Conservation (phyloP, 2,797 vertebrate species). For the Antennarius maculatus region DNA sequence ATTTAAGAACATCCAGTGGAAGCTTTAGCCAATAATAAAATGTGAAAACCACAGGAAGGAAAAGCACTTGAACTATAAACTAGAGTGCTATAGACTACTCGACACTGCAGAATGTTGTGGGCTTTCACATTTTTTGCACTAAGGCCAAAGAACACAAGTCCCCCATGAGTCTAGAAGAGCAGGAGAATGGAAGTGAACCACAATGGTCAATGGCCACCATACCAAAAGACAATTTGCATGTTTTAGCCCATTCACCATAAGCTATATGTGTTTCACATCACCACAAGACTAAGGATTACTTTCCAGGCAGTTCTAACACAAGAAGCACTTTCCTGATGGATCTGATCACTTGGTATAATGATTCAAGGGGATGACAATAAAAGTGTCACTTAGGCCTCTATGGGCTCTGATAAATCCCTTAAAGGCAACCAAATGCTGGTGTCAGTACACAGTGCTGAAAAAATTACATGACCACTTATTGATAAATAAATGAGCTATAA, state of each 20-base stretch:
- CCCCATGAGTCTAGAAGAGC: slow-evolving; percentile 4
- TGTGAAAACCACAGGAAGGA: slow-evolving; percentile 13
- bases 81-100: background rate
- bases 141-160: slow-evolving; percentile 16
- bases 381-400: background rate
- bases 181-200: slow-evolving; percentile 16
- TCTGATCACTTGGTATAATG: background rate
- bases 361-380: background rate
- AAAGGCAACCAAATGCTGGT: background rate
- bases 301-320: background rate
- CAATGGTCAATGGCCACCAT: slow-evolving; percentile 13
- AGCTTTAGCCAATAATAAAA: slow-evolving; percentile 8
- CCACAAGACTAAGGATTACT: background rate
- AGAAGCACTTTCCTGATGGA: background rate
- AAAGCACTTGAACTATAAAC: slow-evolving; percentile 21
- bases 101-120: slow-evolving; percentile 10
- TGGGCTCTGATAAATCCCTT: background rate
- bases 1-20: slow-evolving; percentile 2
- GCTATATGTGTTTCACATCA: slow-evolving; percentile 29
- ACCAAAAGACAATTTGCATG: slow-evolving; percentile 2
- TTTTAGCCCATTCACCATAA: slow-evolving; percentile 21
- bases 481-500: background rate
- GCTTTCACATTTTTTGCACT: background rate
- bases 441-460: background rate
- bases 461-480: background rate